Evolutionary conservation across 2,113 vertebrate species (phyloP).

Genomic region (Heteronetta atricapilla): DNA sequence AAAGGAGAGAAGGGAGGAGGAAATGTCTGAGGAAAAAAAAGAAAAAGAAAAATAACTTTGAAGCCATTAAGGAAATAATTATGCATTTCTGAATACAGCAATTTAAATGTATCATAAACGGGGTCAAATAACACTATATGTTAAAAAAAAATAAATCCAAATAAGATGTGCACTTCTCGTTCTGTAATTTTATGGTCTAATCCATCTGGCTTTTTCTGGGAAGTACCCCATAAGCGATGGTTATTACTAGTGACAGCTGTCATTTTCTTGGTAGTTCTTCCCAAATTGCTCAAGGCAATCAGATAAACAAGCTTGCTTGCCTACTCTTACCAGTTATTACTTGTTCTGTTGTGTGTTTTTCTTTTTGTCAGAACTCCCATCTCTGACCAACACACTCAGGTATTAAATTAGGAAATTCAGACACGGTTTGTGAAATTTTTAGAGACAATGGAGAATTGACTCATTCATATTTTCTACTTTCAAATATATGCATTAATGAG

Average conservation of each 20-base stretch:
- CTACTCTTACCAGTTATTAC: background rate
- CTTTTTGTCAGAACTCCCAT: background rate
- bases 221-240: background rate
- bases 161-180: background rate
- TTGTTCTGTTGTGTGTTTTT: background rate
- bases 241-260: background rate
- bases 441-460: background rate
- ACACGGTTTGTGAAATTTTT: background rate
- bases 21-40: background rate
- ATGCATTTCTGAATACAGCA: background rate
- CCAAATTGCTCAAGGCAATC: background rate
- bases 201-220: background rate
- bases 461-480: background rate
- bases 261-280: background rate
- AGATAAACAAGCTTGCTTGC: background rate
- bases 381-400: background rate
- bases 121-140: background rate
- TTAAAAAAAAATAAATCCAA: background rate
- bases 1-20: background rate
- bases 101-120: background rate
- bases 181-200: background rate
- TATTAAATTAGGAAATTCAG: background rate
- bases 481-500: background rate
- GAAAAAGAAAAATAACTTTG: background rate
- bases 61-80: background rate